Conservation (phyloP, 2,797 vertebrate genomes). For the Tachyglossus aculeatus region DNA sequence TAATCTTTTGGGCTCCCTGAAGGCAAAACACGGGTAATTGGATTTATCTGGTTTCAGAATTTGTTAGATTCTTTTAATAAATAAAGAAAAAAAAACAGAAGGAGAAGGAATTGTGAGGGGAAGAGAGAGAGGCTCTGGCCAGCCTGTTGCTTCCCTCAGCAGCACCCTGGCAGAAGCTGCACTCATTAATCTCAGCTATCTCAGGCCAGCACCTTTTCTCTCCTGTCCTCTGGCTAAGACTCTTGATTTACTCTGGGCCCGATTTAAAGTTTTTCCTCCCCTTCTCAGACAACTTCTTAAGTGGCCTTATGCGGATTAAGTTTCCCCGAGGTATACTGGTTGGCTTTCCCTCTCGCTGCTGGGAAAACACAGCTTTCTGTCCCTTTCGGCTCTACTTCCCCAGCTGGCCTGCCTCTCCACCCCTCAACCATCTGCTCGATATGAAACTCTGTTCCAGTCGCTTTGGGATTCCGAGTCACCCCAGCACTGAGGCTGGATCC, state of each 20-base stretch:
- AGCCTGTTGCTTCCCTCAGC: not conserved
- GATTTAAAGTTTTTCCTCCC: constrained; percentile 37
- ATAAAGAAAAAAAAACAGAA: constrained; percentile 46
- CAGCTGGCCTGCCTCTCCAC: not conserved
- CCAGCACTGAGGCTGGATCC: no score
- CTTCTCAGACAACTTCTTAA: not conserved
- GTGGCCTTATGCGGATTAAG: not conserved
- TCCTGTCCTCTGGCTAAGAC: not conserved
- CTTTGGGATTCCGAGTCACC: no score
- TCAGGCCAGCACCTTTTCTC: constrained; percentile 1
- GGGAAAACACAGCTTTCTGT: not conserved
- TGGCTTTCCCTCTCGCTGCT: not conserved
- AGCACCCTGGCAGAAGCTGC: not conserved
- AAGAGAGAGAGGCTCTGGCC: not conserved
- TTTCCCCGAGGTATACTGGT: not conserved
- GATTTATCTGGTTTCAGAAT: constrained; percentile 83
- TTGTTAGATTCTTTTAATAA: constrained; percentile 66
- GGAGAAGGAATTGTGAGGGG: constrained; percentile 23
- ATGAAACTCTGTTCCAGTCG: not conserved
- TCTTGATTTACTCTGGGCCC: not conserved
- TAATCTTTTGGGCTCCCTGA: constrained; percentile 79
- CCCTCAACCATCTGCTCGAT: not conserved
- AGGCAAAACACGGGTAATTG: constrained; percentile 82
- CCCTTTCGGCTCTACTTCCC: not conserved
- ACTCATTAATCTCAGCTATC: constrained; percentile 30